Evolutionary conservation across 2,888 invertebrate genomes (phyloP).

Genomic region (Gibbula magus): DNA sequence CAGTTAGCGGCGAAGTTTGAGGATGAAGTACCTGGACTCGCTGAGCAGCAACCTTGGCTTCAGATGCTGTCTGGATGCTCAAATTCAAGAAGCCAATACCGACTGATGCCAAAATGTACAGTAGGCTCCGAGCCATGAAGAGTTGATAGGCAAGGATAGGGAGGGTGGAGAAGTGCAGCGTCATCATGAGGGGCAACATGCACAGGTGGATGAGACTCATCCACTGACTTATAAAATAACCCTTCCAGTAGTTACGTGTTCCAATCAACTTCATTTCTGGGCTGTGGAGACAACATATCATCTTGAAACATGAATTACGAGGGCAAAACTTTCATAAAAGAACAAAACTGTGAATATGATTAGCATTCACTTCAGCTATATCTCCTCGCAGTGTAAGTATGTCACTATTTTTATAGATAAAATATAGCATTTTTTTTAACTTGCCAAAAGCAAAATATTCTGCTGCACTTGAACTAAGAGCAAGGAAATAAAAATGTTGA

Average conservation of each 20-base stretch:
- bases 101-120: neutral
- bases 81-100: neutral
- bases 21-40: neutral
- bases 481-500: no score
- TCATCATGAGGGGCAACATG: neutral
- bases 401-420: no score
- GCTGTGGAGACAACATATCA: neutral
- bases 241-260: neutral
- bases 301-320: neutral
- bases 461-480: no score
- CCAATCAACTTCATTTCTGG: neutral
- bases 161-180: neutral
- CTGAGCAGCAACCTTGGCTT: neutral
- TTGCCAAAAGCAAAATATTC: no score
- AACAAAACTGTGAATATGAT: neutral
- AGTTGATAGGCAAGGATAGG: neutral
- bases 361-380: no score
- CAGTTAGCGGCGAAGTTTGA: no score
- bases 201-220: neutral
- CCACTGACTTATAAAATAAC: neutral
- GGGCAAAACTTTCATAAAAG: neutral
- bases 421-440: no score
- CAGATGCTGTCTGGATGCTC: neutral
- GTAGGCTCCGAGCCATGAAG: neutral
- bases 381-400: no score